Percentiles rank a stretch among this genome's conserved stretches.
These are phyloP conservation scores for Panthera leo DNA, from an alignment of 2,113 vertebrate species.

Conservation along the genomic window DNA sequence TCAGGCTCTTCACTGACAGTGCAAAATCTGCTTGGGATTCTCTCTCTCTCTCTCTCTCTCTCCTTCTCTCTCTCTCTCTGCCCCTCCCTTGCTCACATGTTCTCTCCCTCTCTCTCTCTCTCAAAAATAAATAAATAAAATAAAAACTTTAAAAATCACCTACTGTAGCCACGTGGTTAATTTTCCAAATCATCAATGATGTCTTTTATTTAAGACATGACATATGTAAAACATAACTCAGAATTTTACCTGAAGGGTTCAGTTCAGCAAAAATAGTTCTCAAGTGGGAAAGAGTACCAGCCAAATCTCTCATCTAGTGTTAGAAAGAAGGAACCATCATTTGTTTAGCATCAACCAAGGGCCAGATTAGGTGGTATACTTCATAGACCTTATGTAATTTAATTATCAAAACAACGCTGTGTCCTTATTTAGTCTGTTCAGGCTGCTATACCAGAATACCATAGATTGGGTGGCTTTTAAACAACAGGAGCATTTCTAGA, in stretches of 20 bases:
- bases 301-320: neutral
- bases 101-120: no score
- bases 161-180: neutral
- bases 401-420: neutral
- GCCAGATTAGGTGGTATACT: neutral
- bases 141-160: neutral
- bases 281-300: neutral
- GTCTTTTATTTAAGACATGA: constrained; percentile 17
- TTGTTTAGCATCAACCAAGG: neutral
- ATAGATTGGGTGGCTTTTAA: neutral
- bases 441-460: neutral
- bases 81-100: no score
- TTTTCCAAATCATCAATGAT: neutral
- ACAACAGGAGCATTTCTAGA: neutral
- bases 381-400: neutral
- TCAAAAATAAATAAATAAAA: no score
- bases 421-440: neutral
- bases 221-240: neutral
- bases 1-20: no score
- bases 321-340: neutral
- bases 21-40: no score
- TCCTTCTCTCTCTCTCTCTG: no score
- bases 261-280: constrained; percentile 16
- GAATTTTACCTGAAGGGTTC: neutral
- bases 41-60: no score